These are phyloP conservation scores for Drosophila virilis DNA, from an alignment of 1,140 invertebrate genomes.

Conservation along the genomic window DNA sequence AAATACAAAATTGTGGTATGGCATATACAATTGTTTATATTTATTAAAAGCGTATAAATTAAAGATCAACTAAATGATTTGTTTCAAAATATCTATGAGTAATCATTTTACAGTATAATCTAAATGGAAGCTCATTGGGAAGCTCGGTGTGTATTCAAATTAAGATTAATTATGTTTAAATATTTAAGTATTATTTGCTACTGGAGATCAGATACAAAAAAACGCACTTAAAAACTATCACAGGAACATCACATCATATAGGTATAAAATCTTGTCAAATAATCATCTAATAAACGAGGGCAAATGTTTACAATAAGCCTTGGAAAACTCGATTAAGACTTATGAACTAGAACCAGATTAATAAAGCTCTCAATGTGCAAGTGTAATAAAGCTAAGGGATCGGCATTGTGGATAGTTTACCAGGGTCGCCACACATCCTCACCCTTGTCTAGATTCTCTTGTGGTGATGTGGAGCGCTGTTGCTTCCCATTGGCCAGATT, in stretches of 20 bases:
- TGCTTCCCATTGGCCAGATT: constrained; percentile 51
- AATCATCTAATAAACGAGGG: constrained; percentile 35
- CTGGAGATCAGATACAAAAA: constrained; percentile 67
- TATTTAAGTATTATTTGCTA: constrained; percentile 46
- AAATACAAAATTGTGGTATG: not conserved
- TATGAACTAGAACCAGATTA: constrained; percentile 53
- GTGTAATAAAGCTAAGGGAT: constrained; percentile 20
- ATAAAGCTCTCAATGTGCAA: constrained; percentile 68
- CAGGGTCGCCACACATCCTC: constrained; percentile 83
- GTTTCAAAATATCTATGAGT: no score
- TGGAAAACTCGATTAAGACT: constrained; percentile 62
- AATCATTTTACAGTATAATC: constrained; percentile 5
- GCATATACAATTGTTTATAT: not conserved
- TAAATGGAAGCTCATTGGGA: constrained; percentile 65
- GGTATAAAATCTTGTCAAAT: not conserved
- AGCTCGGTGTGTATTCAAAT: constrained; percentile 45
- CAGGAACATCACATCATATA: constrained; percentile 79
- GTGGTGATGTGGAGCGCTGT: constrained; percentile 28
- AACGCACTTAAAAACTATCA: constrained; percentile 77
- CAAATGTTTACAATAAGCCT: constrained; percentile 55
- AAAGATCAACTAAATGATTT: no score
- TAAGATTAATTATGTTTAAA: constrained; percentile 46
- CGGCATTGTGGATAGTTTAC: constrained; percentile 30
- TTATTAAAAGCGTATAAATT: constrained; percentile 3
- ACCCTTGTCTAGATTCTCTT: constrained; percentile 44